Base-by-base conservation (phyloP, 2,113 vertebrate species). In the Lynx canadensis region DNA sequence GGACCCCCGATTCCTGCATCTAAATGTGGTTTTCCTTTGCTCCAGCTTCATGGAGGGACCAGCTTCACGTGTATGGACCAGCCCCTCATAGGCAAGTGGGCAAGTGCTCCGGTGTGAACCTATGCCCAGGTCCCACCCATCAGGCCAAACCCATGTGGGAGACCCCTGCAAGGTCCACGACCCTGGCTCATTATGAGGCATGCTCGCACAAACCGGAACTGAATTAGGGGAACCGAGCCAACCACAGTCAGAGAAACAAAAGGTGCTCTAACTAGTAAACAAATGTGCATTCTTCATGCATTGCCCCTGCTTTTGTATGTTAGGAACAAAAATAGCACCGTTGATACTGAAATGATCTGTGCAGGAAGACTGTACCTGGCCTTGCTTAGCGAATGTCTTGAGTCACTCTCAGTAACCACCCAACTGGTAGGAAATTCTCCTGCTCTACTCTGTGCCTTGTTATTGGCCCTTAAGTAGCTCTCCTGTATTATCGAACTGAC, bases 401-500 rank as follows among this genome's bases (percentile, higher is more conserved):
- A 71, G 41, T 60, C 92, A 93, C 83, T 19, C 84, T 69, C 89
- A 2, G 27, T 86, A 0, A 4, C 5, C 48, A 60, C 88, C 79
- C 89, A 87, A 57, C 76, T n/a, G 41, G 36, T 33, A 84, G 73
- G 86, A 78, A 55, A n/a, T 21, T 50, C 85, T 88, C 52, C 48
- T 10, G 74, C 84, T 91, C 60, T 94, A 83, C 94, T 13, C 74
- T 45, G 86, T 94, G 94, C 96, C 93, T 91, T 6, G 25, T 31
- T 52, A 50, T 60, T 85, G 82, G 94, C 76, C 87, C n/a, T 25
- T 88, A 41, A 96, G 82, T 96, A 95, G 88, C 95, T 89, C 95
- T 98, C 96, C 12, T 73, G 57, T 69, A 78, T 90, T 2, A 13
- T 82, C 84, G 87, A 0, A n/a, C 96, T 91, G 55, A 68, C 87